These are phyloP conservation scores for Origma solitaria DNA, from an alignment of 2,113 vertebrate genomes.

Conservation along the genomic window DNA sequence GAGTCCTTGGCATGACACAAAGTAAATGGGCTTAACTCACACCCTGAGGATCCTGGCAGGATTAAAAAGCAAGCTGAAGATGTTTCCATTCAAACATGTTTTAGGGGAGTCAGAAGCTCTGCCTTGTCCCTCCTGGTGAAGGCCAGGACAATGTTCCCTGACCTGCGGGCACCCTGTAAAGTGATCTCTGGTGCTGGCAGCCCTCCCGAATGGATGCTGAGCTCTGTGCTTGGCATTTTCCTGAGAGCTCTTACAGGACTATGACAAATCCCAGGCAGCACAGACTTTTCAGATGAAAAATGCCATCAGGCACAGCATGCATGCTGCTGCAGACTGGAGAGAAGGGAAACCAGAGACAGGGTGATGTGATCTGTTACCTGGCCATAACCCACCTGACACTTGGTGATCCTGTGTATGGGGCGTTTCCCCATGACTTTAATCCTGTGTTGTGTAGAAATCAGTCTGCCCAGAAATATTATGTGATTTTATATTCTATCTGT, in stretches of 20 bases:
- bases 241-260: not conserved
- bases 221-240: not conserved
- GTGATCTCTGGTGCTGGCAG: not conserved
- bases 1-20: not conserved
- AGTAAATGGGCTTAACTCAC: not conserved
- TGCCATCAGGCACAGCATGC: not conserved
- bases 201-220: not conserved
- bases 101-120: not conserved
- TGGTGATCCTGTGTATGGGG: not conserved
- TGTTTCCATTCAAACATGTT: not conserved
- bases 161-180: not conserved
- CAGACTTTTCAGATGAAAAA: not conserved
- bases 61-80: not conserved
- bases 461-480: not conserved
- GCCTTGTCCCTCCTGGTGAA: not conserved
- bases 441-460: not conserved
- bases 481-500: not conserved
- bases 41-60: not conserved
- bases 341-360: not conserved
- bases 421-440: not conserved
- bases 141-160: not conserved
- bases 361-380: not conserved
- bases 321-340: not conserved
- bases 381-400: not conserved
- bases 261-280: not conserved